Conservation (phyloP, 2,888 invertebrate genomes). For the Ramazzottius varieornatus region DNA sequence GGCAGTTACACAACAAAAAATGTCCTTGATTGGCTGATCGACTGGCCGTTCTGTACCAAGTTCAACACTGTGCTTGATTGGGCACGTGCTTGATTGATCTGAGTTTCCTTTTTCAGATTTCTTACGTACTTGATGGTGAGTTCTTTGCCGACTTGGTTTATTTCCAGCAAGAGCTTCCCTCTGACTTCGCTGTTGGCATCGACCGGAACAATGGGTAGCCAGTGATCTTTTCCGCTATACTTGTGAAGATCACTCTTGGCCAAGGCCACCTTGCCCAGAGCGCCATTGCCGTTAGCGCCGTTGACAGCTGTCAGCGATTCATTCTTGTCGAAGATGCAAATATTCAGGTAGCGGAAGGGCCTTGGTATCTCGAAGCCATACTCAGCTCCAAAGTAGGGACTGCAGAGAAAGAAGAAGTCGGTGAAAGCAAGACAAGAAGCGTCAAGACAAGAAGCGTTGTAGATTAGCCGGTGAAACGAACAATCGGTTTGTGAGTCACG, state of each 20-base stretch:
- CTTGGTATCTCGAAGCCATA: constrained; percentile 74
- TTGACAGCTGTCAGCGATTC: constrained; percentile 44
- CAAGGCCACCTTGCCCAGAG: constrained; percentile 54
- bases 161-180: constrained; percentile 19
- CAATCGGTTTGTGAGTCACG: background rate
- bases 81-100: no score
- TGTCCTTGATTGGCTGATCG: no score
- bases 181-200: constrained; percentile 73
- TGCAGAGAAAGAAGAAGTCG: constrained; percentile 17
- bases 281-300: constrained; percentile 39
- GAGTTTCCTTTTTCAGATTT: background rate
- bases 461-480: no score
- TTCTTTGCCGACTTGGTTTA: background rate
- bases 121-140: background rate
- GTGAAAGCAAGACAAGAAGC: no score
- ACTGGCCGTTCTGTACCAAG: no score
- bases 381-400: constrained; percentile 69
- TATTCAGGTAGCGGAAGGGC: constrained; percentile 58
- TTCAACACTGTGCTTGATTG: no score
- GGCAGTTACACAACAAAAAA: background rate
- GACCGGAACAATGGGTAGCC: constrained; percentile 59
- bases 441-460: no score
- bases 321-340: constrained; percentile 64
- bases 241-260: constrained; percentile 56
- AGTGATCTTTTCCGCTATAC: constrained; percentile 70